Evolutionary conservation across 2,888 invertebrate species (phyloP), one percentile per base, ranked within the genome.

Genomic region (Theretra japonica): DNA sequence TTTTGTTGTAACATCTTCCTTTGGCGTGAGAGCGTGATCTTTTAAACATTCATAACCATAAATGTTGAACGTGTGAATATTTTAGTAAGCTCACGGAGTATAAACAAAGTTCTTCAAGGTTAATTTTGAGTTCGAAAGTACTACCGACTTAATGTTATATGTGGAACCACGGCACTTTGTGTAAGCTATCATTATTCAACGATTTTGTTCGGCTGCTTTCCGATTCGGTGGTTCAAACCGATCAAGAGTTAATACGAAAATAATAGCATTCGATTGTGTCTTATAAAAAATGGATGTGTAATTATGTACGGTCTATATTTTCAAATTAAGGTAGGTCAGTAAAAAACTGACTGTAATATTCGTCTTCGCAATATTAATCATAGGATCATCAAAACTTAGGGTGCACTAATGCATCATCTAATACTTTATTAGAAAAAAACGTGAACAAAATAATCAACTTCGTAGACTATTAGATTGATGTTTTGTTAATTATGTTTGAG

Each of bases 231-330:
- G 90, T 88, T 83, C 81, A 83, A 84, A 87, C 85, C 90, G 86
- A 90, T 92, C 87, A 85, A 81, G 82, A 88, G 86, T 88, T 93
- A 93, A 93, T 93, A 88, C 80, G 91, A 92, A 92, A 90, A 93
- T 93, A 93, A 93, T 92, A 89, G 88, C 88, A 85, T 88, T 86
- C 85, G 88, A 88, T 89, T 88, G 84, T 86, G 83, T 82, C 85
- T 89, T 85, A 90, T 91, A 90, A 89, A 85, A 78, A 82, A 77
- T 77, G 83, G 86, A 83, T 86, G 84, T 80, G 77, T 88, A 87
- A 90, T 88, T 85, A 62, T 84, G 82, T 77, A 81, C 76, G 80
- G 77, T 73, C 79, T 77, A 80, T 80, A 76, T 81, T 81, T 76
- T 76, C 78, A 80, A 82, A 82, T 83, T 83, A 80, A 79, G 76